Conservation (phyloP, 1,140 invertebrate genomes). For the Leptopilina boulardi region DNA sequence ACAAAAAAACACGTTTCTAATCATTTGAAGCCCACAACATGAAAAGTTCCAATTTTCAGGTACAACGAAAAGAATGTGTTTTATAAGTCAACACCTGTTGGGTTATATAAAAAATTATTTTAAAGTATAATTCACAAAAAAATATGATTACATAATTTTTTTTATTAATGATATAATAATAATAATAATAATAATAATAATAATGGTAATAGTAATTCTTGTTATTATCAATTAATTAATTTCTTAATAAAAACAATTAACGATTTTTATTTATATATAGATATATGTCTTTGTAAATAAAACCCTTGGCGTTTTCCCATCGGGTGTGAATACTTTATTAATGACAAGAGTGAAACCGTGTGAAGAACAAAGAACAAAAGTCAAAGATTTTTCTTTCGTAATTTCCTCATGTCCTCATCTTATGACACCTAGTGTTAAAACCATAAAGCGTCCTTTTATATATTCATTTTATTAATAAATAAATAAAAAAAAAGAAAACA, state of each 20-base stretch:
- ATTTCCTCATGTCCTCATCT: constrained; percentile 32
- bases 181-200: too few species aligned
- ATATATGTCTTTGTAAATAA: neutral
- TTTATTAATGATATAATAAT: neutral
- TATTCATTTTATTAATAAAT: too few species aligned
- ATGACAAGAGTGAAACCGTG: constrained; percentile 55
- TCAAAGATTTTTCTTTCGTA: constrained; percentile 53
- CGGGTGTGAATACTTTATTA: constrained; percentile 38
- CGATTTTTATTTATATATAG: too few species aligned
- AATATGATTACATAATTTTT: neutral
- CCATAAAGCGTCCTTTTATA: too few species aligned
- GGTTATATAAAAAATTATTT: too few species aligned
- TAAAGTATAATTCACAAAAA: too few species aligned
- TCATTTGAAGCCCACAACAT: neutral
- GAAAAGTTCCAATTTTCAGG: neutral
- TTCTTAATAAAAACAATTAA: too few species aligned
- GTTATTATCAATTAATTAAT: too few species aligned
- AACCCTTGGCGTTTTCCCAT: neutral
- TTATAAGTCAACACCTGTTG: too few species aligned
- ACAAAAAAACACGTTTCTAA: neutral
- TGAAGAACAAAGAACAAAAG: constrained; percentile 49
- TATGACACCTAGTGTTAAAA: neutral
- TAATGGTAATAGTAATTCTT: too few species aligned
- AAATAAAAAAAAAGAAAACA: neutral
- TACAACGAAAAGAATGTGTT: neutral